Evolutionary conservation across 2,888 invertebrate species (phyloP), one percentile per base, ranked within the genome.

Genomic region (Ormyrus thymus): DNA sequence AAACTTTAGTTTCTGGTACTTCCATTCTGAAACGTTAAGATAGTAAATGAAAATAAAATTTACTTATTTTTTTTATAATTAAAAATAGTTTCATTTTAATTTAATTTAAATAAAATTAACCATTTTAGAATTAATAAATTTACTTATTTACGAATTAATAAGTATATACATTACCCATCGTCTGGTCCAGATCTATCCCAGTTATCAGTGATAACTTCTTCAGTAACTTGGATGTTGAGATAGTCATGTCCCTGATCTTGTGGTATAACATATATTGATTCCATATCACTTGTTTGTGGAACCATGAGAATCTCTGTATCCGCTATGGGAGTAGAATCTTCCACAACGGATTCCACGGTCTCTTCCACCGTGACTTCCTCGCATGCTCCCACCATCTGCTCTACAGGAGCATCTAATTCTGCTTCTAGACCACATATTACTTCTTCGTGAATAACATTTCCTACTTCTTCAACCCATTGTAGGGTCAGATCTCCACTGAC

Each of bases 141-240:
- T 61, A 11, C 7, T 45, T 59, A 29, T 46, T 10, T 62, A 62
- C 7, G 4, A 45, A 6, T 61, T 45, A 45, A 6, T 9, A 50
- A 50, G n/a, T 55, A 13, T 43, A 55, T n/a, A 56, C 6, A 70
- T 89, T 88, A 94, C 94, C 94, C 92, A 85, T 94, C 95, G 84
- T 95, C 95, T 1, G 94, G 94, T 76, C 93, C 95, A 76, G 93
- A 91, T 84, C 93, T 92, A 62, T 94, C 94, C 96, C 96, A 96
- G 84, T 95, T 95, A 86, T 96, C 96, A 0, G 95, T 94, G 13
- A 96, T 94, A 0, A 96, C 94, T 89, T 96, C 96, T 86, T 96
- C 95, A 0, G 95, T 95, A 64, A 95, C 95, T 85, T 92, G 92
- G 87, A 91, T 91, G 83, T 91, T 91, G 1, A 91, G 83, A 80